Evolutionary conservation across 2,888 invertebrate genomes (phyloP).

Genomic region (Leucophenga maculata): DNA sequence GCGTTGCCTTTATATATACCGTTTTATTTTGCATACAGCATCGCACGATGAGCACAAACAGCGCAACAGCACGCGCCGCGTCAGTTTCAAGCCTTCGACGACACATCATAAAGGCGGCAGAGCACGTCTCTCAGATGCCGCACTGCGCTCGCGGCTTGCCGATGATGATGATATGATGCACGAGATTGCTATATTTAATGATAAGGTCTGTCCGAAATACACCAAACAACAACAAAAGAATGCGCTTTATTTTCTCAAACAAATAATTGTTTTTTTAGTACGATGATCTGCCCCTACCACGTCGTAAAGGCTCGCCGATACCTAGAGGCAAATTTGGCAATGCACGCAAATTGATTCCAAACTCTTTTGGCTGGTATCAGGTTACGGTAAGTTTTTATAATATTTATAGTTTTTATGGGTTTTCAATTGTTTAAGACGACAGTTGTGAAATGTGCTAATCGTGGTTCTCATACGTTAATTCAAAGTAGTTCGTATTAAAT

Average conservation of each 20-base stretch:
- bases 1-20: background rate
- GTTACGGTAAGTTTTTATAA: slow-evolving; percentile 72
- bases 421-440: too few species aligned
- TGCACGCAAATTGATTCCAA: slow-evolving; percentile 61
- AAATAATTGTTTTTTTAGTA: slow-evolving; percentile 43
- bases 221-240: background rate
- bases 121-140: slow-evolving; percentile 55
- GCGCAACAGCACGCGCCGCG: slow-evolving; percentile 67
- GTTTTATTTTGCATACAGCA: background rate
- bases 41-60: slow-evolving; percentile 62
- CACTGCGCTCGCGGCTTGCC: slow-evolving; percentile 56
- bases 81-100: slow-evolving; percentile 70
- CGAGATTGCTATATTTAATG: slow-evolving; percentile 48
- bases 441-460: too few species aligned
- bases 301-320: slow-evolving; percentile 68
- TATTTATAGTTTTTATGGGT: too few species aligned
- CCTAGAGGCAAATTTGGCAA: slow-evolving; percentile 58
- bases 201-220: slow-evolving; percentile 34
- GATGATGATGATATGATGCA: slow-evolving; percentile 71
- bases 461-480: too few species aligned
- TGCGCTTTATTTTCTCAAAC: background rate
- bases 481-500: too few species aligned
- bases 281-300: slow-evolving; percentile 54
- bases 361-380: slow-evolving; percentile 80
- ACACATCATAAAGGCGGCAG: slow-evolving; percentile 56